Evolutionary conservation across 2,888 invertebrate species (phyloP), one percentile per base, ranked within the genome.

Genomic region (Pyrocoelia pectoralis): DNA sequence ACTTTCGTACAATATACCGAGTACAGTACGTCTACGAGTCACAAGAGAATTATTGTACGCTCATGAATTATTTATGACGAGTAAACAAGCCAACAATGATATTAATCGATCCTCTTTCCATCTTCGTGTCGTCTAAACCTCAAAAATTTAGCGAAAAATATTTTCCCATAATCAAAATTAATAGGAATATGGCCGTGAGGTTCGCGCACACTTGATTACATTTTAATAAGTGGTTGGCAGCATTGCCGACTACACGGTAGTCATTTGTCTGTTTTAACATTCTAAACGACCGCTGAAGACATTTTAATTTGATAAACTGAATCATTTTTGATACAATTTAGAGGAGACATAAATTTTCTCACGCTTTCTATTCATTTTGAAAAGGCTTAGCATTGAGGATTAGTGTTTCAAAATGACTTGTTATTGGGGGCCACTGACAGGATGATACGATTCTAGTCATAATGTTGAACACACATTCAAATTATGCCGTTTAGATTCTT

Each of bases 231-330:
- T 66, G 69, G 71, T 66, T 67, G 69, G 68, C 60, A 59, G 59
- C 69, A 71, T 72, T 72, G 72, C 67, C n/a, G 33, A n/a, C 68
- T 65, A 70, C 68, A 74, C 76, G 72, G 76, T 76, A 76, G 76
- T 76, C 74, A 73, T 73, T 75, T 74, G 70, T 74, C 71, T 68
- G 68, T 70, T 73, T 73, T 72, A 70, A 71, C 67, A 67, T 68
- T 64, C 68, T 73, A 73, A 74, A 72, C 68, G 74, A 67, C 68
- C 69, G 67, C 69, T 74, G 71, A 74, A 74, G 75, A 75, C 74
- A 68, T 76, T 76, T 75, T 76, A 76, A 76, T 75, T 72, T 68
- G 67, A 66, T 70, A 69, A 72, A 66, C 66, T 46, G 17, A 68
- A 63, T 60, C 38, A 60, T 51, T 29, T 33, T 56, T 56, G 17